Percentiles rank a stretch among this genome's conserved stretches.
phyloP scores from a whole-genome alignment of 2,888 invertebrate species.

The Volucella zonaria region DNA sequence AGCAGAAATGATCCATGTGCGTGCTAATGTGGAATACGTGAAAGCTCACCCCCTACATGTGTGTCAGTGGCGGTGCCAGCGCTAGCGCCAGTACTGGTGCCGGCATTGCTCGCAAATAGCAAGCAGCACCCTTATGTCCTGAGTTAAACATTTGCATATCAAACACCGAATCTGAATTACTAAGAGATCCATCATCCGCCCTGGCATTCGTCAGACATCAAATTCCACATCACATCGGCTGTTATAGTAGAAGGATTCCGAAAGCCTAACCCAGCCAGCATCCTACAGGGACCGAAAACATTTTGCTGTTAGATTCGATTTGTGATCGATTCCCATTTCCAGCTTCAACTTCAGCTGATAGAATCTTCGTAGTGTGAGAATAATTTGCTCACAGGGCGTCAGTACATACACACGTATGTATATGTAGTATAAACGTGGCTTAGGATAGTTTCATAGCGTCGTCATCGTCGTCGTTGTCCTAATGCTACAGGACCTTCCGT shows the following conservation, averaged over 20 bases:
- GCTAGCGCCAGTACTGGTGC: neutral
- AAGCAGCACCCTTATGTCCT: constrained; percentile 19
- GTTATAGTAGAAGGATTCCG: neutral
- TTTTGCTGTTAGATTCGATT: constrained; percentile 40
- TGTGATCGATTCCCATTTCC: constrained; percentile 39
- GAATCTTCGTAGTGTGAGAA: neutral
- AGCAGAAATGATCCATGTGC: constrained; percentile 48
- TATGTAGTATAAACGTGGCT: neutral
- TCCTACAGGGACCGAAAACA: neutral
- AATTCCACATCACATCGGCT: constrained; percentile 8
- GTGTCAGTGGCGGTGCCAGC: neutral
- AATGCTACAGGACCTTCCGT: constrained; percentile 5
- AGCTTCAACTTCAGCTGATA: neutral
- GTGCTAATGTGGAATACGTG: constrained; percentile 57
- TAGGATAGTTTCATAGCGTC: constrained; percentile 16
- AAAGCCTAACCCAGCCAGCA: neutral
- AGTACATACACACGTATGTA: no score
- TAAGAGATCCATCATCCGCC: constrained; percentile 42
- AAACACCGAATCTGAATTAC: constrained; percentile 44
- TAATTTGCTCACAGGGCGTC: no score
- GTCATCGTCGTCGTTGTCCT: no score
- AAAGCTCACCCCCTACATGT: constrained; percentile 32
- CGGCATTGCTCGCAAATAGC: constrained; percentile 6
- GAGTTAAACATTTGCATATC: constrained; percentile 55
- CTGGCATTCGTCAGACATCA: constrained; percentile 35